These are phyloP conservation scores for Pseudomyrmex gracilis DNA, from an alignment of 1,140 invertebrate species.

Conservation along the genomic window DNA sequence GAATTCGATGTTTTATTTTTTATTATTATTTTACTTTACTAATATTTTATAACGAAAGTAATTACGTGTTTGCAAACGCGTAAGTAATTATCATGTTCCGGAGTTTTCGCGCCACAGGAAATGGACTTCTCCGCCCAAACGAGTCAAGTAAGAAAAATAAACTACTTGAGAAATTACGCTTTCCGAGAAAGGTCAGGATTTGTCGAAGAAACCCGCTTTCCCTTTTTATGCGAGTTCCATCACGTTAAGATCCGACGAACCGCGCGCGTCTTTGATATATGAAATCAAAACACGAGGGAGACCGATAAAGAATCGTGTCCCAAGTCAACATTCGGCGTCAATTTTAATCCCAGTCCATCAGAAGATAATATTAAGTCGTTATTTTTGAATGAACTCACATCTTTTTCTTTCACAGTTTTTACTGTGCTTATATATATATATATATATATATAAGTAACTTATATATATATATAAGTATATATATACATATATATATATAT, in stretches of 20 bases:
- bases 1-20: background rate
- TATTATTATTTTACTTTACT: no score
- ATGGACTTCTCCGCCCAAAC: background rate
- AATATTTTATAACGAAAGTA: no score
- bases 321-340: background rate
- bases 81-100: background rate
- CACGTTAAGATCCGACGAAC: background rate
- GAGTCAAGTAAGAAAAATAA: slow-evolving; percentile 10
- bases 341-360: slow-evolving; percentile 10
- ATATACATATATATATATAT: no score
- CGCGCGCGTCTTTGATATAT: slow-evolving; percentile 3
- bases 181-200: background rate
- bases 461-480: no score
- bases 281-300: slow-evolving; percentile 29
- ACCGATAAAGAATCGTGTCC: background rate
- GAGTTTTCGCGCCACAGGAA: background rate
- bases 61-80: no score
- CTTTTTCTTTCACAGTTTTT: no score
- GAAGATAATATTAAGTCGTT: slow-evolving; percentile 13
- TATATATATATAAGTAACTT: background rate
- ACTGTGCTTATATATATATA: no score
- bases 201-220: slow-evolving; percentile 46
- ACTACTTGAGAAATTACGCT: background rate
- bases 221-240: slow-evolving; percentile 3
- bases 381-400: no score